Conservation (phyloP, 2,797 vertebrate species). For the Todus mexicanus region DNA sequence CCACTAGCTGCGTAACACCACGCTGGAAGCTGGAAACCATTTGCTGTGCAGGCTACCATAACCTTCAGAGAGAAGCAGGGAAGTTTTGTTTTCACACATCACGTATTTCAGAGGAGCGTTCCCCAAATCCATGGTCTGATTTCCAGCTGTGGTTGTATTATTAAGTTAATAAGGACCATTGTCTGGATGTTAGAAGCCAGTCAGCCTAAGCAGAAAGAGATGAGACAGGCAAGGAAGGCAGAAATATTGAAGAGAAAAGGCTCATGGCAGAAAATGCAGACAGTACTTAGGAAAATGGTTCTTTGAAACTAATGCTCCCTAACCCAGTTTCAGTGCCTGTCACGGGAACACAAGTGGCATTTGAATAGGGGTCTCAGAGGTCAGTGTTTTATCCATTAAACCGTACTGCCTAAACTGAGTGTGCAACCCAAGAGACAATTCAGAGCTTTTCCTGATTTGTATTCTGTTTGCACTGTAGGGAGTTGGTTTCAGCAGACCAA, state of each 20-base stretch:
- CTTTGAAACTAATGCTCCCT: not conserved
- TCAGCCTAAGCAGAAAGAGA: constrained; percentile 20
- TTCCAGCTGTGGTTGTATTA: not conserved
- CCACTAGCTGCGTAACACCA: not conserved
- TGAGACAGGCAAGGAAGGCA: not conserved
- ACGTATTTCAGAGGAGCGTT: not conserved
- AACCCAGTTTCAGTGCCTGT: not conserved
- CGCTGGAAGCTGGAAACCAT: not conserved
- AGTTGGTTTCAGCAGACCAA: constrained; percentile 6
- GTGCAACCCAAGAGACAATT: not conserved
- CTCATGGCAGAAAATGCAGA: not conserved
- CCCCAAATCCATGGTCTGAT: not conserved
- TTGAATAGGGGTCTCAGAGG: not conserved
- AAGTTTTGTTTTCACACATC: not conserved
- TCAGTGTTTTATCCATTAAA: constrained; percentile 5
- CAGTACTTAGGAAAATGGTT: not conserved
- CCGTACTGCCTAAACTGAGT: not conserved
- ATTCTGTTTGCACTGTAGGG: not conserved
- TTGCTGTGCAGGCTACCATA: not conserved
- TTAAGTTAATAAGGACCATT: constrained; percentile 3
- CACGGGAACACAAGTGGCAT: not conserved
- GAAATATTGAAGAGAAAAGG: not conserved
- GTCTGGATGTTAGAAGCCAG: not conserved
- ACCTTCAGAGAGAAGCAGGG: not conserved
- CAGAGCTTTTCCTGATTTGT: not conserved